phyloP scores from a whole-genome alignment of 1,140 invertebrate species.

The Drosophila tani region DNA sequence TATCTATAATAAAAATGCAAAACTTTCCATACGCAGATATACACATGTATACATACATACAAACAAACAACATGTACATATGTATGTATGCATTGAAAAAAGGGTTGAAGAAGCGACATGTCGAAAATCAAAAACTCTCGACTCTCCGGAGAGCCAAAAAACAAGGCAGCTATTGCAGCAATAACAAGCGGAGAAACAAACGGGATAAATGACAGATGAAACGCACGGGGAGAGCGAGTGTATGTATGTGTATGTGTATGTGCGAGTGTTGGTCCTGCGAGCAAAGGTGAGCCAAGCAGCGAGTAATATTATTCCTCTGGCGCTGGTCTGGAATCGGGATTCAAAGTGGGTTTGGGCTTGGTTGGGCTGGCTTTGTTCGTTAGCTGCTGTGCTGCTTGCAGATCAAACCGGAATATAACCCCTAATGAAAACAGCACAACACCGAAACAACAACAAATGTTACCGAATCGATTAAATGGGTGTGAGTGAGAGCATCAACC shows the following conservation, averaged over 20 bases:
- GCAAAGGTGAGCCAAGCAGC: constrained; percentile 50
- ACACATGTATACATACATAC: neutral
- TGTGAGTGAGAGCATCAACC: constrained; percentile 34
- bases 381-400: constrained; percentile 49
- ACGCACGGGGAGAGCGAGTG: constrained; percentile 55
- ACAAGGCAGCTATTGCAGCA: constrained; percentile 32
- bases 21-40: constrained; percentile 59
- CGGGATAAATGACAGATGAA: constrained; percentile 70
- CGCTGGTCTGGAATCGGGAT: constrained; percentile 37
- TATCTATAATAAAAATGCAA: constrained; percentile 84
- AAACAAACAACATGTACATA: constrained; percentile 6
- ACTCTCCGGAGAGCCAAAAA: constrained; percentile 73
- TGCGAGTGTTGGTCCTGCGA: constrained; percentile 26
- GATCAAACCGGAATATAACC: constrained; percentile 80
- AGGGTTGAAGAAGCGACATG: constrained; percentile 76
- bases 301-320: constrained; percentile 39
- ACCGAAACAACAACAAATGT: constrained; percentile 64
- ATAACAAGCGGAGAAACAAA: constrained; percentile 46
- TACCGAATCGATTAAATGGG: constrained; percentile 75
- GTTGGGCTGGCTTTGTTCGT: constrained; percentile 36
- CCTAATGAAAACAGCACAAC: constrained; percentile 73
- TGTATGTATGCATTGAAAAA: constrained; percentile 53
- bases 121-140: constrained; percentile 80
- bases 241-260: constrained; percentile 18
- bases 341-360: constrained; percentile 34